phyloP scores from a whole-genome alignment of 1,140 invertebrate genomes.

The Geopemphigus sp. region DNA sequence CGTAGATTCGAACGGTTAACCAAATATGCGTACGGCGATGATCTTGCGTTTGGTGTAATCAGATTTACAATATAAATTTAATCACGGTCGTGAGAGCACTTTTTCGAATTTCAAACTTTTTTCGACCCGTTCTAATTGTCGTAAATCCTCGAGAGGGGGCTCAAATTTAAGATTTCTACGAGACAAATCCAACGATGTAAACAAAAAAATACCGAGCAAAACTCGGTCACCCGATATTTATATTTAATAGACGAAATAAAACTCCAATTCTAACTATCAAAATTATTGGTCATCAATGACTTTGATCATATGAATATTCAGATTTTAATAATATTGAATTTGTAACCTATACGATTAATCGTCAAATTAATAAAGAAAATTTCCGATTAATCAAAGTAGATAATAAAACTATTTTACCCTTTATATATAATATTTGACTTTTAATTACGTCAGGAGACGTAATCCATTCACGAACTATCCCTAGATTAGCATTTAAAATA shows the following conservation, averaged over 20 bases:
- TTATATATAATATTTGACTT: background rate
- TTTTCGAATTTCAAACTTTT: too few relatives aligned
- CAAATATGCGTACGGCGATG: too few relatives aligned
- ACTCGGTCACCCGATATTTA: too few relatives aligned
- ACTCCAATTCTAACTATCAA: background rate
- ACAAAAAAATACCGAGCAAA: too few relatives aligned
- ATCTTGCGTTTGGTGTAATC: too few relatives aligned
- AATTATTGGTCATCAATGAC: background rate
- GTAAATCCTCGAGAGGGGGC: too few relatives aligned
- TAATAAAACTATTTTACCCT: background rate
- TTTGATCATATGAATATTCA: slow-evolving; percentile 8
- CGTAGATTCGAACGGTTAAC: too few relatives aligned
- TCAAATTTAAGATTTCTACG: too few relatives aligned
- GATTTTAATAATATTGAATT: background rate
- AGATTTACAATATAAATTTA: too few relatives aligned
- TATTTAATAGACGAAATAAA: slow-evolving; percentile 7
- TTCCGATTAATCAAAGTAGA: background rate
- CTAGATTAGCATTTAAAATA: background rate
- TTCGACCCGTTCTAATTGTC: too few relatives aligned
- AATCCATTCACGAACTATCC: background rate
- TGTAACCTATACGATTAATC: background rate
- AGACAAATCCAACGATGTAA: too few relatives aligned
- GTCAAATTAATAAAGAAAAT: background rate
- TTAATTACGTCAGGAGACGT: background rate
- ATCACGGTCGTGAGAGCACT: too few relatives aligned